phyloP scores from a whole-genome alignment of 2,113 vertebrate species.

The Acanthisitta chloris region DNA sequence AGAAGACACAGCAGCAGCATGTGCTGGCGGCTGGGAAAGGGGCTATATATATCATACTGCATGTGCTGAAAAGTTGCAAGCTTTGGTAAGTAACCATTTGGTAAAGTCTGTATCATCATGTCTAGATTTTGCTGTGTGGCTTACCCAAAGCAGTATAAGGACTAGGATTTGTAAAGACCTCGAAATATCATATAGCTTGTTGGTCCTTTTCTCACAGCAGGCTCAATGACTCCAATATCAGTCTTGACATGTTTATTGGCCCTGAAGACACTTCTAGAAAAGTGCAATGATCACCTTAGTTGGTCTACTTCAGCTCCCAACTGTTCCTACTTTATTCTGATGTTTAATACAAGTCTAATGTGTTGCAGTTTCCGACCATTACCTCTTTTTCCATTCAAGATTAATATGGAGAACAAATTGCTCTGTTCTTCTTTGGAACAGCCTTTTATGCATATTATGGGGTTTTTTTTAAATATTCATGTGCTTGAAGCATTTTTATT shows the following conservation, averaged over 20 bases:
- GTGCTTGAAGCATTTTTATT: neutral
- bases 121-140: neutral
- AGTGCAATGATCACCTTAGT: neutral
- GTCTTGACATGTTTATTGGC: neutral
- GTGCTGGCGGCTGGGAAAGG: neutral
- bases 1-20: neutral
- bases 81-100: neutral
- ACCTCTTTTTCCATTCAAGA: neutral
- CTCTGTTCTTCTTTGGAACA: neutral
- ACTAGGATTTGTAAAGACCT: neutral
- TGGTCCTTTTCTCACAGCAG: neutral
- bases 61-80: neutral
- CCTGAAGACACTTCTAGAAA: neutral
- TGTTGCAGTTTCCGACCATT: neutral
- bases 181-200: rapidly evolving
- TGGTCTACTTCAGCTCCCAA: neutral
- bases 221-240: neutral
- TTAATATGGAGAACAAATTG: neutral
- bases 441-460: neutral
- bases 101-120: neutral
- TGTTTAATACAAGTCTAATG: neutral
- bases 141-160: neutral
- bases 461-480: neutral
- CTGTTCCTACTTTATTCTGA: neutral
- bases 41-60: neutral